phyloP scores from a whole-genome alignment of 2,113 vertebrate species.

The Heterochromis multidens region DNA sequence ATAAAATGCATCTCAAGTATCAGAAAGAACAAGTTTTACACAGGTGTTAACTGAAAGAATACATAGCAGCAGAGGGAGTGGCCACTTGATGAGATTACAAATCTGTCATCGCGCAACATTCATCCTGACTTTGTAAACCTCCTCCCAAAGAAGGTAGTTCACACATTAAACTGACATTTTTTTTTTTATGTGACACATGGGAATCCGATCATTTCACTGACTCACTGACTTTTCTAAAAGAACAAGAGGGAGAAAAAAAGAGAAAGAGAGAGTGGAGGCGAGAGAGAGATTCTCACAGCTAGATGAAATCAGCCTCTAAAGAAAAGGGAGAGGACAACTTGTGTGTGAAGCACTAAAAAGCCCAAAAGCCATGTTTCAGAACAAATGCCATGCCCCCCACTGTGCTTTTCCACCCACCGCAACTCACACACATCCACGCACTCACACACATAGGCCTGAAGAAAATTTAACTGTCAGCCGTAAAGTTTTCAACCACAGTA shows the following conservation, averaged over 20 bases:
- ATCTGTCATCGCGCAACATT: background rate
- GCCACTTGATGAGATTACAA: background rate
- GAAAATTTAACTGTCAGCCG: slow-evolving; percentile 76
- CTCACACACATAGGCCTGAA: slow-evolving; percentile 29
- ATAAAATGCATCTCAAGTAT: background rate
- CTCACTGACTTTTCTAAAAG: background rate
- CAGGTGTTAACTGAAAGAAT: background rate
- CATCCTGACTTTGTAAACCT: background rate
- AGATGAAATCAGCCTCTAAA: slow-evolving; percentile 40
- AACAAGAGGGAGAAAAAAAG: background rate
- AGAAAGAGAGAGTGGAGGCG: background rate
- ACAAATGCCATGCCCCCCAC: slow-evolving; percentile 63
- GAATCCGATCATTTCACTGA: background rate
- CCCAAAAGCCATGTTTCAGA: slow-evolving; percentile 70
- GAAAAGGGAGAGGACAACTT: slow-evolving; percentile 43
- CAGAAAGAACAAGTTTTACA: background rate
- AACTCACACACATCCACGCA: slow-evolving; percentile 37
- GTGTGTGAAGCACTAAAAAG: slow-evolving; percentile 66
- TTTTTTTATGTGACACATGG: background rate
- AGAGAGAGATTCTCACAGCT: slow-evolving; percentile 15
- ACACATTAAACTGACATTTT: background rate
- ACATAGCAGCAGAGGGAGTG: slow-evolving; percentile 5
- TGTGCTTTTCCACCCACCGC: slow-evolving; percentile 49
- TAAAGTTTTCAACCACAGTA: slow-evolving; percentile 67
- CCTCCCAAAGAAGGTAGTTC: background rate